Percentiles rank a stretch among this genome's conserved stretches.
These are phyloP conservation scores for Strongylocentrotus purpuratus DNA, from an alignment of 35 echinoderm and acorn worm genomes.

Conservation along the genomic window DNA sequence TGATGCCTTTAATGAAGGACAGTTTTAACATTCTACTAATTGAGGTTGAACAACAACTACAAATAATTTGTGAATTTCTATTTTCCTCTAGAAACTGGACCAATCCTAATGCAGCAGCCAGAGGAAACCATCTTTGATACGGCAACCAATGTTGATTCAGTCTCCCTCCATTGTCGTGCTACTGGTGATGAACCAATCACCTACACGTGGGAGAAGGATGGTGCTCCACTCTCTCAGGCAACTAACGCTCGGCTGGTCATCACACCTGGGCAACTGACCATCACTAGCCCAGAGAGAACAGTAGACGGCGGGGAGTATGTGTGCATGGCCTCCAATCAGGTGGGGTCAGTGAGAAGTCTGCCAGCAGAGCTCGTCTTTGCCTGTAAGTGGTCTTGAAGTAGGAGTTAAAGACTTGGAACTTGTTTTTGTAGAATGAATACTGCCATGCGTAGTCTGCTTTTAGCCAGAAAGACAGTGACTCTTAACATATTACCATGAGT, in stretches of 20 bases:
- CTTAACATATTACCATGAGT: too few relatives aligned
- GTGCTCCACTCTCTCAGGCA: not conserved
- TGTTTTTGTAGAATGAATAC: too few relatives aligned
- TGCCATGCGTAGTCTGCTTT: too few relatives aligned
- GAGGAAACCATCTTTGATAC: not conserved
- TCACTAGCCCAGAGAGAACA: not conserved
- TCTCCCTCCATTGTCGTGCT: not conserved
- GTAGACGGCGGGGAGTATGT: not conserved
- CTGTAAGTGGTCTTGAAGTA: not conserved
- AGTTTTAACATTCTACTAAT: too few relatives aligned
- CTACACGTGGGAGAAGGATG: not conserved
- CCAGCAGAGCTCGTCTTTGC: slow-evolving; percentile 15
- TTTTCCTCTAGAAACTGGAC: not conserved
- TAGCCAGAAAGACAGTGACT: too few relatives aligned
- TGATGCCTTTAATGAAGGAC: too few relatives aligned
- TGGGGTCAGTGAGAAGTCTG: slow-evolving; percentile 25
- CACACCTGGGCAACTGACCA: not conserved
- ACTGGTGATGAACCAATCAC: slow-evolving; percentile 1
- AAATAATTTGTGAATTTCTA: not conserved
- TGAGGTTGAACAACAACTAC: not conserved
- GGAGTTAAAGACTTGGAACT: too few relatives aligned
- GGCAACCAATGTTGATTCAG: not conserved
- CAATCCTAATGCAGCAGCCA: not conserved
- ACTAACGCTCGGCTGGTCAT: not conserved
- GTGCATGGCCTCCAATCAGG: not conserved